Conservation (phyloP, 2,888 invertebrate genomes). For the Ophraella communa region DNA sequence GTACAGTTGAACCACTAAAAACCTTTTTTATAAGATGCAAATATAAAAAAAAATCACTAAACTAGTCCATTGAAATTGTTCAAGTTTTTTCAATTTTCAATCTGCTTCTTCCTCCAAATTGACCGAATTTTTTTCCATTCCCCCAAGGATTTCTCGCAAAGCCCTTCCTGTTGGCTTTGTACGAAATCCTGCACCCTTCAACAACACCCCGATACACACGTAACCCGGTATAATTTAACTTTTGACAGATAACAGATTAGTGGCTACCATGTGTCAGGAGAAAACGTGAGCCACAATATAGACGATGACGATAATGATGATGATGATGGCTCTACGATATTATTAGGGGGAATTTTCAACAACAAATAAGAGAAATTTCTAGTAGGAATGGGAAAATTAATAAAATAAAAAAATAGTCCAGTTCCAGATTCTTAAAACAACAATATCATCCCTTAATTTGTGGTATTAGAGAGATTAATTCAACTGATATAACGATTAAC, state of each 20-base stretch:
- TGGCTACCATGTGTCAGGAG: constrained; percentile 7
- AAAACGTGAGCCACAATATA: constrained; percentile 3
- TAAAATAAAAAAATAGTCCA: no score
- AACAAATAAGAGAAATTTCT: no score
- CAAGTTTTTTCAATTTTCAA: not conserved
- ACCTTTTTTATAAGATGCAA: no score
- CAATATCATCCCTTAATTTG: no score
- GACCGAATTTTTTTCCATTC: not conserved
- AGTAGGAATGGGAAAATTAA: no score
- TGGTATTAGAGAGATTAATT: no score
- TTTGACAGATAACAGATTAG: constrained; percentile 31
- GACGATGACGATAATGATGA: constrained; percentile 1
- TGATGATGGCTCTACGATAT: constrained; percentile 1
- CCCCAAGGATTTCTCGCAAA: not conserved
- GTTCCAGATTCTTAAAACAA: no score
- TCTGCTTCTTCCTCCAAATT: not conserved
- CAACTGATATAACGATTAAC: no score
- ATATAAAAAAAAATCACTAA: no score
- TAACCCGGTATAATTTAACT: constrained; percentile 28
- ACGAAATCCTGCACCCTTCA: constrained; percentile 41
- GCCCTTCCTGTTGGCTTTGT: not conserved
- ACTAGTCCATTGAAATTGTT: no score
- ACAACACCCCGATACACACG: constrained; percentile 4
- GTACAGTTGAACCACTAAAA: no score
- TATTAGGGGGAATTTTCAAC: no score